Percentiles rank a stretch among this genome's conserved stretches.
Conservation (phyloP, 2,797 vertebrate genomes). For the Sebastes oblongus region DNA sequence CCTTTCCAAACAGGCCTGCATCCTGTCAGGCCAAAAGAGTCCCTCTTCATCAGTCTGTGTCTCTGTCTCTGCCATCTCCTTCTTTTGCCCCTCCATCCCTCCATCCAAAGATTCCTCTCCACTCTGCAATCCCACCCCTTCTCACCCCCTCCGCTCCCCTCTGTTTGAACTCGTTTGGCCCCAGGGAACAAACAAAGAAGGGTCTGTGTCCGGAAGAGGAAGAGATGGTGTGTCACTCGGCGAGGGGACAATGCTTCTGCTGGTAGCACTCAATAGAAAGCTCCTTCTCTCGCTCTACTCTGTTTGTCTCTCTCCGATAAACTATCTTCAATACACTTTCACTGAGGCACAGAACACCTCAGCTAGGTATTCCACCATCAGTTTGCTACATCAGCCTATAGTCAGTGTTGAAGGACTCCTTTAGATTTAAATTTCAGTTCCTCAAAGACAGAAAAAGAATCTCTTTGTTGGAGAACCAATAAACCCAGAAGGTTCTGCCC, state of each 20-base stretch:
- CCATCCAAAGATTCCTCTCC: slow-evolving; percentile 44
- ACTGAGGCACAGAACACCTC: slow-evolving; percentile 22
- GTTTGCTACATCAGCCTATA: background rate
- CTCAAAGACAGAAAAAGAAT: background rate
- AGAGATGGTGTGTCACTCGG: slow-evolving; percentile 76
- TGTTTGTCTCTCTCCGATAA: slow-evolving; percentile 40
- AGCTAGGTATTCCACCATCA: slow-evolving; percentile 6
- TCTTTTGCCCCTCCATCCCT: slow-evolving; percentile 22
- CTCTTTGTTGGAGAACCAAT: background rate
- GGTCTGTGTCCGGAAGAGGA: slow-evolving; percentile 78
- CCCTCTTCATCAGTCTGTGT: slow-evolving; percentile 34
- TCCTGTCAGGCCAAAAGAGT: slow-evolving; percentile 68
- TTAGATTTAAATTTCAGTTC: background rate
- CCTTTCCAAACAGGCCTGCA: slow-evolving; percentile 68
- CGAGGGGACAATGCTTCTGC: slow-evolving; percentile 73
- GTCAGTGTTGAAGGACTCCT: background rate
- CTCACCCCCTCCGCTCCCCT: slow-evolving; percentile 33
- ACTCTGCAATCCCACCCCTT: slow-evolving; percentile 21
- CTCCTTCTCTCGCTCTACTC: slow-evolving; percentile 24
- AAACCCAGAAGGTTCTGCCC: background rate
- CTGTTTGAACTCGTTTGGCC: slow-evolving; percentile 75
- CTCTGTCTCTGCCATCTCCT: slow-evolving; percentile 37
- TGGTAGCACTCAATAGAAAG: slow-evolving; percentile 60
- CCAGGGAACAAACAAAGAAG: slow-evolving; percentile 72
- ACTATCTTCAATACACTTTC: slow-evolving; percentile 51